Conservation (phyloP, 2,113 vertebrate genomes). For the Gobius niger region DNA sequence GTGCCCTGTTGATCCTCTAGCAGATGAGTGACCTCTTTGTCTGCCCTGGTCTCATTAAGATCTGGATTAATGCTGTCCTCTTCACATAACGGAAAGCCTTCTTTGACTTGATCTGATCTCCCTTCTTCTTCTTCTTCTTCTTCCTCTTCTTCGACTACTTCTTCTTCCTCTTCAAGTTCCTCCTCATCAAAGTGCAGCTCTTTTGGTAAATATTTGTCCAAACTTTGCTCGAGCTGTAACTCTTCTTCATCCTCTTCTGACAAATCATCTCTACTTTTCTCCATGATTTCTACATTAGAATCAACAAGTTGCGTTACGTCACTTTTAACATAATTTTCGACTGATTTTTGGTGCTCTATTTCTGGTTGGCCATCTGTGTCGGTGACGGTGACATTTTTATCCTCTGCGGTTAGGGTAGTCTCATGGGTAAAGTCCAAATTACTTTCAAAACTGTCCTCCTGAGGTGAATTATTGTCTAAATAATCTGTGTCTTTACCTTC, state of each 20-base stretch:
- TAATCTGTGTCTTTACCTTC: constrained; percentile 18
- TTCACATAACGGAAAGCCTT: constrained; percentile 10
- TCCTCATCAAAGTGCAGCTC: constrained; percentile 11
- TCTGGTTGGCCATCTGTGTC: constrained; percentile 19
- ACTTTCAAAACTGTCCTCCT: constrained; percentile 18
- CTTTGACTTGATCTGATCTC: constrained; percentile 15
- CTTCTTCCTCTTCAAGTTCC: constrained; percentile 11
- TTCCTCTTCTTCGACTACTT: background rate
- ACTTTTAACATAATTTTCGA: constrained; percentile 22
- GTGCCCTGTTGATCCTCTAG: constrained; percentile 33
- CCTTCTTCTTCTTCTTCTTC: constrained; percentile 14
- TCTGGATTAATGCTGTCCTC: constrained; percentile 15
- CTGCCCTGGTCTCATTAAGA: constrained; percentile 3
- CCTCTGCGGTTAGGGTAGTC: constrained; percentile 19
- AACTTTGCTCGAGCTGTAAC: constrained; percentile 8
- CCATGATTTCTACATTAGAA: constrained; percentile 23
- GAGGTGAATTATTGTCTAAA: constrained; percentile 14
- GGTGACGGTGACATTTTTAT: constrained; percentile 16
- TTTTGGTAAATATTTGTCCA: constrained; percentile 22
- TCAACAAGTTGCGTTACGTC: constrained; percentile 11
- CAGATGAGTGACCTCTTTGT: constrained; percentile 13
- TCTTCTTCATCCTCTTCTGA: constrained; percentile 12
- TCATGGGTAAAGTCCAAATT: constrained; percentile 22
- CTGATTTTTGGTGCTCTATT: constrained; percentile 21
- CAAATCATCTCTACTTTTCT: constrained; percentile 14